Conservation (phyloP, 2,888 invertebrate species). For the Heliconius ethilla region DNA sequence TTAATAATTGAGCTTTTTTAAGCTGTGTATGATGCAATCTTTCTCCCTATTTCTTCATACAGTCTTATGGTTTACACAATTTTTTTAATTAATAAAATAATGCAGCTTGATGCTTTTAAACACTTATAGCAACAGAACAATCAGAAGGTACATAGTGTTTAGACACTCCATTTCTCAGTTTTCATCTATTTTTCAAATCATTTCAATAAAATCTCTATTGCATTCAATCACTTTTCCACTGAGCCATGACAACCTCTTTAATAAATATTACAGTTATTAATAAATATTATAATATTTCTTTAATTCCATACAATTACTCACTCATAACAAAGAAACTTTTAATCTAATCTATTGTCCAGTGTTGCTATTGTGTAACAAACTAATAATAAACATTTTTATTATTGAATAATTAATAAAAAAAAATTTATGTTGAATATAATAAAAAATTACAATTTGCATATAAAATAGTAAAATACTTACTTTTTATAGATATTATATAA, state of each 20-base stretch:
- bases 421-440: neutral
- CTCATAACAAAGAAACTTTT: neutral
- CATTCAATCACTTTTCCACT: too few species aligned
- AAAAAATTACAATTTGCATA: neutral
- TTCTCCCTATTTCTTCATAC: neutral
- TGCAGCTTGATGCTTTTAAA: neutral
- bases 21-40: slow-evolving; percentile 8
- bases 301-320: neutral
- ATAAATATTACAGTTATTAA: neutral
- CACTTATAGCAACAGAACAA: too few species aligned
- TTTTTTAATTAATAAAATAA: too few species aligned
- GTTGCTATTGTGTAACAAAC: neutral
- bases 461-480: neutral
- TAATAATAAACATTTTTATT: neutral
- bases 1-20: neutral
- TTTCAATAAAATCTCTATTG: too few species aligned
- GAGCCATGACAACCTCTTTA: too few species aligned
- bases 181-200: too few species aligned
- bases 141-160: too few species aligned
- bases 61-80: neutral
- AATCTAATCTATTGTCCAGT: neutral
- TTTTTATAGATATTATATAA: neutral
- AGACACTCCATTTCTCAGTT: too few species aligned
- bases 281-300: neutral
- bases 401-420: neutral